Percentiles rank a stretch among this genome's conserved stretches.
Evolutionary conservation across 2,888 invertebrate genomes (phyloP).

Genomic region (Blastobasis adustella): DNA sequence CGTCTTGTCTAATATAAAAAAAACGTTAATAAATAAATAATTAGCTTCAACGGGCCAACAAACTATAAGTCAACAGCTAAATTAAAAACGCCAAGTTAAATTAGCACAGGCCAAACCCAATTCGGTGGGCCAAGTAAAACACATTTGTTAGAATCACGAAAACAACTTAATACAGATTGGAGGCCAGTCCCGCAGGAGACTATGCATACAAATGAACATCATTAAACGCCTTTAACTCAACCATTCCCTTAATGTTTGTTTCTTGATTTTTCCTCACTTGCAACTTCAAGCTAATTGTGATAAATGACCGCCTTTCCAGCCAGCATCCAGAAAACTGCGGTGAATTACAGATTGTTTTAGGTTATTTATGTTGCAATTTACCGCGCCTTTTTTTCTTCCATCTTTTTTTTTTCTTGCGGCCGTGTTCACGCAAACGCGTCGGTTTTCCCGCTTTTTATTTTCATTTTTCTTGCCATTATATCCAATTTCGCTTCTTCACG

Average conservation of each 20-base stretch:
- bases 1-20: too few relatives aligned
- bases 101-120: too few relatives aligned
- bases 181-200: not conserved
- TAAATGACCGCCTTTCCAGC: constrained; percentile 32
- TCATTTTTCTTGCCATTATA: constrained; percentile 24
- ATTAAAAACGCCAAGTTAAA: too few relatives aligned
- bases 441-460: constrained; percentile 14
- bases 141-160: not conserved
- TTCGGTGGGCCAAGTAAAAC: too few relatives aligned
- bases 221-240: constrained; percentile 6
- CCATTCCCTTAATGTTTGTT: constrained; percentile 6
- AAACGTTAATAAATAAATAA: too few relatives aligned
- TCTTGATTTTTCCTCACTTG: not conserved
- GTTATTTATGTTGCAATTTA: constrained; percentile 59
- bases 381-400: constrained; percentile 40
- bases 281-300: constrained; percentile 43
- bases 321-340: constrained; percentile 16
- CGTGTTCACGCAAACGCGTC: not conserved
- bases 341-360: constrained; percentile 53
- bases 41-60: too few relatives aligned
- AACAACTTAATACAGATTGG: constrained; percentile 7
- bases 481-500: constrained; percentile 20
- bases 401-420: constrained; percentile 16
- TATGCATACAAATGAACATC: constrained; percentile 10
- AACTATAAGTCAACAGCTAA: too few relatives aligned